A percentile compares a stretch with the other conserved stretches of the same genome.
These are phyloP conservation scores for Hetaerina americana DNA, from an alignment of 1,140 invertebrate genomes.

Conservation along the genomic window DNA sequence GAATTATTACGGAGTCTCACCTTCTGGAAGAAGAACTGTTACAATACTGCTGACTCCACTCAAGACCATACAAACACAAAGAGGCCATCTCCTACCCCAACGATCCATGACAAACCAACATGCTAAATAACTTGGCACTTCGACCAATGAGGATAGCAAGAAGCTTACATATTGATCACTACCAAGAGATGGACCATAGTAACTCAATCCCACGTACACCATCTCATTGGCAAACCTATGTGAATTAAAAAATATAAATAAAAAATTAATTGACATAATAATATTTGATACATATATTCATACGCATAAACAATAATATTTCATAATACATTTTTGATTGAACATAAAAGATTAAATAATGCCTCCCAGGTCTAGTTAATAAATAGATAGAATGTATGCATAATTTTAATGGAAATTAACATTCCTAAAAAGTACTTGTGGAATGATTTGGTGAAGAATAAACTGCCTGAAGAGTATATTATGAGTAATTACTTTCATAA, in stretches of 20 bases:
- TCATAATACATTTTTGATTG: too few relatives aligned
- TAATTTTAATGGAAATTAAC: too few relatives aligned
- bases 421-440: too few relatives aligned
- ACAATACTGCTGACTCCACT: slow-evolving; percentile 68
- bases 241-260: not conserved
- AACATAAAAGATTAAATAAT: too few relatives aligned
- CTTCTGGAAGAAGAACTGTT: slow-evolving; percentile 59
- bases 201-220: slow-evolving; percentile 74
- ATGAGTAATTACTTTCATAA: too few relatives aligned
- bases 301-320: not conserved
- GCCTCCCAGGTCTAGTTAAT: too few relatives aligned
- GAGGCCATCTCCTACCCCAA: slow-evolving; percentile 68
- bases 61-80: slow-evolving; percentile 68
- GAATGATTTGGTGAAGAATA: too few relatives aligned
- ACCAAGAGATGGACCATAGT: slow-evolving; percentile 73
- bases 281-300: not conserved
- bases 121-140: slow-evolving; percentile 70
- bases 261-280: slow-evolving; percentile 1
- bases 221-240: slow-evolving; percentile 56
- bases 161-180: slow-evolving; percentile 76
- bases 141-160: slow-evolving; percentile 65
- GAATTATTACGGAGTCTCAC: too few relatives aligned
- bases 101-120: slow-evolving; percentile 76
- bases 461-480: too few relatives aligned
- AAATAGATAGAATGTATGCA: too few relatives aligned